Conservation (phyloP, 2,888 invertebrate genomes). For the Polylopha cassiicola region DNA sequence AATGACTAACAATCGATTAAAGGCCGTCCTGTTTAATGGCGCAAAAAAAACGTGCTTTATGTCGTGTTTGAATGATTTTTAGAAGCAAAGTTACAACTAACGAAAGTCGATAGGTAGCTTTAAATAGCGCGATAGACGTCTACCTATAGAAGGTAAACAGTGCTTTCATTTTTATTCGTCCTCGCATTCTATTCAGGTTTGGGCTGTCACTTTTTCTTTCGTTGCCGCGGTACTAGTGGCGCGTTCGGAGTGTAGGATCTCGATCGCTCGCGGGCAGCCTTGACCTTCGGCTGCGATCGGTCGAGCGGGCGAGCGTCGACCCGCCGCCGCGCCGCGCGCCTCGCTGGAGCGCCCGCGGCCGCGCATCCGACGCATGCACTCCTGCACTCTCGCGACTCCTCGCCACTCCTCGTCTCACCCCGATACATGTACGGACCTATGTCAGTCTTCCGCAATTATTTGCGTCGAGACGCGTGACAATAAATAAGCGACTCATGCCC, state of each 20-base stretch:
- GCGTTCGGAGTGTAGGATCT: slow-evolving; percentile 46
- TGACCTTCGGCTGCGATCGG: slow-evolving; percentile 72
- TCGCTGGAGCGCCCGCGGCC: too few species aligned
- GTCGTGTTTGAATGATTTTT: slow-evolving; percentile 8
- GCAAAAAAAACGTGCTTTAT: slow-evolving; percentile 20
- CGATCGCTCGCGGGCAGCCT: slow-evolving; percentile 59
- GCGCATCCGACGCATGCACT: too few species aligned
- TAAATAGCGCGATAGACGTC: too few species aligned
- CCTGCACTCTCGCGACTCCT: slow-evolving; percentile 6
- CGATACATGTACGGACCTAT: slow-evolving; percentile 24
- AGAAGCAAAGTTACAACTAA: too few species aligned
- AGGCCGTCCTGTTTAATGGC: slow-evolving; percentile 16
- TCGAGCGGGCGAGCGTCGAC: slow-evolving; percentile 69
- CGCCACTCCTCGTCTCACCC: slow-evolving; percentile 28
- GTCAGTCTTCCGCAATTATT: slow-evolving; percentile 36
- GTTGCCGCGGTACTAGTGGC: slow-evolving; percentile 43
- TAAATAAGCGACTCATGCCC: slow-evolving; percentile 13
- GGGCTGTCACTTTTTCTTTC: slow-evolving; percentile 76
- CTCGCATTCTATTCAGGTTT: slow-evolving; percentile 73
- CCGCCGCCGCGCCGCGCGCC: slow-evolving; percentile 36
- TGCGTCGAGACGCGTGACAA: slow-evolving; percentile 22
- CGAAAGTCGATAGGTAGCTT: too few species aligned
- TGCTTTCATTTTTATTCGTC: slow-evolving; percentile 76
- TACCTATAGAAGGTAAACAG: slow-evolving; percentile 24
- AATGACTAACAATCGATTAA: slow-evolving; percentile 40